A percentile compares a stretch with the other conserved stretches of the same genome.
phyloP scores from a whole-genome alignment of 2,888 invertebrate species.

The Perdita meconis region DNA sequence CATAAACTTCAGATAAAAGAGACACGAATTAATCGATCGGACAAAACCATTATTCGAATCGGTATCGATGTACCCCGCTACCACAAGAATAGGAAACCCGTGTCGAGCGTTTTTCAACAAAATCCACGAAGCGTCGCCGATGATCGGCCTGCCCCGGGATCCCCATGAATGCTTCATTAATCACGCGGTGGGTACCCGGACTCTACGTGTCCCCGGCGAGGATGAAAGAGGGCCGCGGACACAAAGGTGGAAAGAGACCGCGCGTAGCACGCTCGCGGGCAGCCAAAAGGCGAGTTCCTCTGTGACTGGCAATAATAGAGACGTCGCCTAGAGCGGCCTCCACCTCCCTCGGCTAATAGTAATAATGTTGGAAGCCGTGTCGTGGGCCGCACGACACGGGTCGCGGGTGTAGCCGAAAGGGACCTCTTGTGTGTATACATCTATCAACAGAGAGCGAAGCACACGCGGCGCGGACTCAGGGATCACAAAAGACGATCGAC shows the following conservation, averaged over 20 bases:
- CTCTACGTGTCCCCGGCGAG: constrained; percentile 66
- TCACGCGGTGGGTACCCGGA: constrained; percentile 75
- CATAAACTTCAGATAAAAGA: too few species aligned
- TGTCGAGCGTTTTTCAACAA: constrained; percentile 52
- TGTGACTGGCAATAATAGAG: constrained; percentile 76
- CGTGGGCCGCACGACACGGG: constrained; percentile 67
- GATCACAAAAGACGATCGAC: neutral
- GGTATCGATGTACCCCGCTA: constrained; percentile 3
- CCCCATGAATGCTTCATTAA: constrained; percentile 76
- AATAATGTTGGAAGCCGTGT: constrained; percentile 76
- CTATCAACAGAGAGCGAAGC: constrained; percentile 17
- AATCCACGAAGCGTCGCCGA: constrained; percentile 18
- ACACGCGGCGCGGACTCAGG: neutral
- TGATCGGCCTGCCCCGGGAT: constrained; percentile 37
- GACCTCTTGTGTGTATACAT: constrained; percentile 18
- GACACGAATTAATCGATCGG: constrained; percentile 24
- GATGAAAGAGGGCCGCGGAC: constrained; percentile 41
- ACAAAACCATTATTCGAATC: neutral
- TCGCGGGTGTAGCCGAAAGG: constrained; percentile 42
- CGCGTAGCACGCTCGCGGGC: constrained; percentile 65
- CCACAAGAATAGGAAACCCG: neutral
- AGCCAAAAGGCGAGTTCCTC: constrained; percentile 66
- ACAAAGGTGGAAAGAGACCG: constrained; percentile 64
- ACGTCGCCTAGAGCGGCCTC: constrained; percentile 73
- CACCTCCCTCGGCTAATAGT: constrained; percentile 77